A percentile compares a stretch with the other conserved stretches of the same genome.
phyloP scores from a whole-genome alignment of 2,113 vertebrate species.

The Chunga burmeisteri region DNA sequence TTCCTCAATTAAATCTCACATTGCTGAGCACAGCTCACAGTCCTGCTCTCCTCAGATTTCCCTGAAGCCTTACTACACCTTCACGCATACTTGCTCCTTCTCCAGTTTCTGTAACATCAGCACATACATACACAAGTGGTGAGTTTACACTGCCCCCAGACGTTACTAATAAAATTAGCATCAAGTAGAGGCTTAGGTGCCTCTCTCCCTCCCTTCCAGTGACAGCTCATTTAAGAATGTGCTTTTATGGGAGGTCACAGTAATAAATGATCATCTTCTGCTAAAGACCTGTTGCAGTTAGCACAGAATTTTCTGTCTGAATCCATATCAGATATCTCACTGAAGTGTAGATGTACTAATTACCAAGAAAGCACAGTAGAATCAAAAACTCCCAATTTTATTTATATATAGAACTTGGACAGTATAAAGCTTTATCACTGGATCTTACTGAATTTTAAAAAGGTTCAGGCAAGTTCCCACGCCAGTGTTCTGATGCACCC shows the following conservation, averaged over 20 bases:
- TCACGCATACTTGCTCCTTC: background rate
- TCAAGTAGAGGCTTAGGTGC: background rate
- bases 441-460: background rate
- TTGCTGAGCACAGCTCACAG: background rate
- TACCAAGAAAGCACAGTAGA: background rate
- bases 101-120: background rate
- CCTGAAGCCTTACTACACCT: background rate
- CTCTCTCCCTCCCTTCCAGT: background rate
- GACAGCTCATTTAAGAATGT: background rate
- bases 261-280: background rate
- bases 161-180: background rate
- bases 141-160: slow-evolving; percentile 49
- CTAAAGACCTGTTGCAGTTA: background rate
- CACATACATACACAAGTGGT: background rate
- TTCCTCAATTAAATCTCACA: slow-evolving; percentile 14
- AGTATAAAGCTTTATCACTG: background rate
- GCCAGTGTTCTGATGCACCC: background rate
- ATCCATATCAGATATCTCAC: background rate
- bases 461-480: background rate
- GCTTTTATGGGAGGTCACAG: background rate
- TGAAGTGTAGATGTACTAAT: background rate
- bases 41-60: background rate
- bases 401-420: background rate
- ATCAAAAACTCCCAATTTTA: background rate
- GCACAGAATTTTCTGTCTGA: background rate